Conservation (phyloP, 2,113 vertebrate genomes). For the Lepus americanus region DNA sequence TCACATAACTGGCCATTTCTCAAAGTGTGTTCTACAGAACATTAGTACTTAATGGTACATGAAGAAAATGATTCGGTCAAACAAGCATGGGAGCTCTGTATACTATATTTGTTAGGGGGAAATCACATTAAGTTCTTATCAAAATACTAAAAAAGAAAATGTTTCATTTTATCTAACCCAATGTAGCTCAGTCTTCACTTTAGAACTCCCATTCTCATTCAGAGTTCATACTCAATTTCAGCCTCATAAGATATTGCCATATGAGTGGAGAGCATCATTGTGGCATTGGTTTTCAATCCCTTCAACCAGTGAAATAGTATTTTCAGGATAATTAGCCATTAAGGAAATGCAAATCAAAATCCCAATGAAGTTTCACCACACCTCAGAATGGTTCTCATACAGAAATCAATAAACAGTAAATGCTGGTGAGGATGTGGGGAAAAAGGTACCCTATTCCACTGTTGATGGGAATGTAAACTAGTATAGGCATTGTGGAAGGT, state of each 20-base stretch:
- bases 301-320: not conserved
- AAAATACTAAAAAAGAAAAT: not conserved
- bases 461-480: no score
- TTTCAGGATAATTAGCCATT: no score
- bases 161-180: constrained; percentile 27
- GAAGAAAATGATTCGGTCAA: constrained; percentile 46
- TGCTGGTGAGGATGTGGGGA: no score
- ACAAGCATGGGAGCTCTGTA: not conserved
- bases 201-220: not conserved
- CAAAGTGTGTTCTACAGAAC: constrained; percentile 12
- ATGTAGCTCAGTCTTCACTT: not conserved
- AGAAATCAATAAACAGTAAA: no score
- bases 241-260: not conserved
- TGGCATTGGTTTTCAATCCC: not conserved
- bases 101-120: not conserved
- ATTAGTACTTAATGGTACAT: constrained; percentile 1
- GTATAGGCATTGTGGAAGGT: no score
- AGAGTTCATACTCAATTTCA: constrained; percentile 48
- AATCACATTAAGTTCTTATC: constrained; percentile 13
- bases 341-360: no score
- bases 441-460: no score
- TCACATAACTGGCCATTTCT: constrained; percentile 22
- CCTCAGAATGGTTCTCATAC: no score
- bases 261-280: not conserved
- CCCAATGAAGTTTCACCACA: no score